Evolutionary conservation across 2,888 invertebrate species (phyloP), one percentile per base, ranked within the genome.

Genomic region (Drosophila anceps): DNA sequence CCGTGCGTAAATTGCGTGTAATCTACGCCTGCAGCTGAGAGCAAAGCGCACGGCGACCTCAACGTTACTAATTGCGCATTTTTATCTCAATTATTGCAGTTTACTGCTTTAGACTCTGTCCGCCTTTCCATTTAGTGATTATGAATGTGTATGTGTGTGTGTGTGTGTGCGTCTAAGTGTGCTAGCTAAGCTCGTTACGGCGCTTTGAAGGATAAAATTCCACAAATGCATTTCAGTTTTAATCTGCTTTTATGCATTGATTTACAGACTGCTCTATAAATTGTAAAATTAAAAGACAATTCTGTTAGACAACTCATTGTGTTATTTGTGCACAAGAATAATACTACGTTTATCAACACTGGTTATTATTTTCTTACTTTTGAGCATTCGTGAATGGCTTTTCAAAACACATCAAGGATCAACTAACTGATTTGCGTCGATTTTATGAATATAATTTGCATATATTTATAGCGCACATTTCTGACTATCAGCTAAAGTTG

Each of bases 41-140:
- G 62, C 31, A 55, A 62, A 70, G 69, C 62, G 67, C 54, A 76
- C 65, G 70, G 68, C 66, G 66, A 69, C 66, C 54, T 43, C 58
- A 65, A 67, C 71, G 64, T 72, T 68, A 75, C 88, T 84, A 84
- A 89, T 84, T 84, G 82, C 89, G 66, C 74, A 87, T 84, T 87
- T 89, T 89, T 76, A 81, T 77, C 87, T 67, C 87, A 86, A 84
- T 89, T 84, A 89, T 76, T 89, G 73, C 84, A 77, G 87, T 79
- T 84, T 89, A 84, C 50, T 62, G 18, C 58, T 50, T 43, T 43
- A 41, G 48, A 54, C 44, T 71, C 51, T 10, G 35, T 59, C n/a
- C 53, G 41, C 13, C 27, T 50, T 20, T n/a, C 20, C 50, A 39
- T 20, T 68, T 37, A 15, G 20, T 54, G 43, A 37, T 46, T 55